Percentiles rank a stretch among this genome's conserved stretches.
Evolutionary conservation across 2,797 vertebrate genomes (phyloP).

Genomic region (Protosalanx chinensis): DNA sequence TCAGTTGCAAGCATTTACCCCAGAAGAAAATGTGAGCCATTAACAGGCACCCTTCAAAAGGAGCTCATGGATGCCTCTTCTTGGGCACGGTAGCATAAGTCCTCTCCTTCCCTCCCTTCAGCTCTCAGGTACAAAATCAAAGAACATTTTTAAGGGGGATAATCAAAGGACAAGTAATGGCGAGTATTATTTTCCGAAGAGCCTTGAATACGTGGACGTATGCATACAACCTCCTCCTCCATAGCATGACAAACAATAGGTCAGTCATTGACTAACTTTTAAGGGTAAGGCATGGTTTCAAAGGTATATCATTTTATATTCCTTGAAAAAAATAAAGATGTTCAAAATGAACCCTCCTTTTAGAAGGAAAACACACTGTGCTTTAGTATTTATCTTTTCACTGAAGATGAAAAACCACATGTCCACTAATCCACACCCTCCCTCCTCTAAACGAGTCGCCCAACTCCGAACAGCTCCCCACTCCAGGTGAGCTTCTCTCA

Average conservation of each 20-base stretch:
- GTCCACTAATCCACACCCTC: neutral
- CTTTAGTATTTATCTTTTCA: too few species aligned
- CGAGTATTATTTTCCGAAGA: slow-evolving; percentile 22
- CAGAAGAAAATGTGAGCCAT: slow-evolving; percentile 6
- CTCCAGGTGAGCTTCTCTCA: neutral
- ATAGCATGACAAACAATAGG: slow-evolving; percentile 34
- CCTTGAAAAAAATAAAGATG: too few species aligned
- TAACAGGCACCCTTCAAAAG: slow-evolving; percentile 26
- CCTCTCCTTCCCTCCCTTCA: slow-evolving; percentile 19
- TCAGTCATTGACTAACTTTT: slow-evolving; percentile 42
- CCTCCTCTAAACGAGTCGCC: too few species aligned
- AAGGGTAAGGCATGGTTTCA: slow-evolving; percentile 30
- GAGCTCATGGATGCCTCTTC: neutral
- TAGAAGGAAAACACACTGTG: too few species aligned
- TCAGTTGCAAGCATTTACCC: slow-evolving; percentile 17
- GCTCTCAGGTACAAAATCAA: slow-evolving; percentile 15
- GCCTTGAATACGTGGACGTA: slow-evolving; percentile 20
- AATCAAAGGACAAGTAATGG: slow-evolving; percentile 7
- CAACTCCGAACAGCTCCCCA: neutral
- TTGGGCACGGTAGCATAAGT: slow-evolving; percentile 3
- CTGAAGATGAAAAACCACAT: too few species aligned
- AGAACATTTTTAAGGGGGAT: slow-evolving; percentile 14
- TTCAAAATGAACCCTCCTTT: too few species aligned
- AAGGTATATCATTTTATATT: too few species aligned
- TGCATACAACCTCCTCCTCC: slow-evolving; percentile 19